Base-by-base conservation (phyloP, 1,140 invertebrate genomes). In the Drosophila ironensis region DNA sequence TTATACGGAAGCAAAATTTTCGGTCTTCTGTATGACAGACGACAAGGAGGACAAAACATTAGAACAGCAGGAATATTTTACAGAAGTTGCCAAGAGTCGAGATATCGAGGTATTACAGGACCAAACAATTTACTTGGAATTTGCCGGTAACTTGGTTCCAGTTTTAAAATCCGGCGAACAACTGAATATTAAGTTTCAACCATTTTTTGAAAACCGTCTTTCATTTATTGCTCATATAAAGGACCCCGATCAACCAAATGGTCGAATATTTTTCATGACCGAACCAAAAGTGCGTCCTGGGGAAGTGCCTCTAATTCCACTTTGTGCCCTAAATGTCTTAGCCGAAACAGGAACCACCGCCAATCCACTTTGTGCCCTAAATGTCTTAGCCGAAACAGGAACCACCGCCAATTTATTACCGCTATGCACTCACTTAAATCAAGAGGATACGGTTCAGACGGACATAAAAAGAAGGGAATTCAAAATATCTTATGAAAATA, bases 21-120 rank as follows among this genome's bases (percentile, higher is more conserved):
- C 98, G 45, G 95, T 99, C 72, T 98, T 99, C 91, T 99, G 98
- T 88, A 99, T 99, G 94, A 99, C 98, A 1, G 99, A 99, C 90
- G 98, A 99, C 86, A 98, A 97, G 81, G 98, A 99, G 88, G 98
- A 99, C 53, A 99, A 99, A 90, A 99, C 98, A 0, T 90, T 99
- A 37, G 98, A 99, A 91, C 95, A 95, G 52, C 98, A 99, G 90
- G 98, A 99, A 91, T 94, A 97, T 84, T 99, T 99, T 90, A 94
- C 94, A 2, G 98, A 99, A 91, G 96, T 99, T 16, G 98, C 99
- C 1, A 98, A 99, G 86, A 99, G 97, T 90, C 92, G 97, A 57
- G 98, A 99, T 90, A 97, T 99, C 14, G 98, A 99, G 93, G 96
- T 98, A 2, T 92, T 99, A n/a, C 97, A 99, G 91, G 96, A 97